phyloP scores from a whole-genome alignment of 2,888 invertebrate species.

The Phymatocera aterrima region DNA sequence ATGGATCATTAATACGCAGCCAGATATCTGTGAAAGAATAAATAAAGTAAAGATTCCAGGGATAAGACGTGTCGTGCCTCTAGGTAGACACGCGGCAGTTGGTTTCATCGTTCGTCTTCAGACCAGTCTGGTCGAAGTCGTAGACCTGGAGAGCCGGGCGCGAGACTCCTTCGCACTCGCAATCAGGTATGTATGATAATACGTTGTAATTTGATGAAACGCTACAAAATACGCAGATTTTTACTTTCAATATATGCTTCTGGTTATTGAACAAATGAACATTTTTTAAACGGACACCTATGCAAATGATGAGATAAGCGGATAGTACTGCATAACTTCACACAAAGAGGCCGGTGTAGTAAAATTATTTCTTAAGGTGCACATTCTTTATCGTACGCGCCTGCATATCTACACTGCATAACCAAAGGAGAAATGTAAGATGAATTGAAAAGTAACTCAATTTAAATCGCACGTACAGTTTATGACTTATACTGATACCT shows the following conservation, averaged over 20 bases:
- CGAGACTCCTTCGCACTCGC: background rate
- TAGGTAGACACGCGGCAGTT: background rate
- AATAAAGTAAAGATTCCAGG: constrained; percentile 22
- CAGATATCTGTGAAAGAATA: constrained; percentile 17
- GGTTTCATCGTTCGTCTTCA: background rate
- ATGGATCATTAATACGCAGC: background rate
- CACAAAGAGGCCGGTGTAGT: background rate
- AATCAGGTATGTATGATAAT: constrained; percentile 31
- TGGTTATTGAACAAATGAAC: background rate
- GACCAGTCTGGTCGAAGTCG: constrained; percentile 26
- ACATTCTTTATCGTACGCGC: background rate
- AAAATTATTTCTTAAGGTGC: background rate
- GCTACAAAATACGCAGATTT: background rate
- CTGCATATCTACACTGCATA: no score
- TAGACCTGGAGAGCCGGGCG: background rate
- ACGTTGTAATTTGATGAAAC: background rate
- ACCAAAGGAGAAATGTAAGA: background rate
- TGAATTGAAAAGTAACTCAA: background rate
- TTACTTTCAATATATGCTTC: background rate
- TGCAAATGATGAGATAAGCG: background rate
- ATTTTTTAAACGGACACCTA: background rate
- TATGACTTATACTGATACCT: background rate
- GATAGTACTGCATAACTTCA: background rate
- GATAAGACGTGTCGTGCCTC: constrained; percentile 12
- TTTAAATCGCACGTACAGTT: background rate